These are phyloP conservation scores for Perca flavescens DNA, from an alignment of 2,113 vertebrate genomes.

Conservation along the genomic window DNA sequence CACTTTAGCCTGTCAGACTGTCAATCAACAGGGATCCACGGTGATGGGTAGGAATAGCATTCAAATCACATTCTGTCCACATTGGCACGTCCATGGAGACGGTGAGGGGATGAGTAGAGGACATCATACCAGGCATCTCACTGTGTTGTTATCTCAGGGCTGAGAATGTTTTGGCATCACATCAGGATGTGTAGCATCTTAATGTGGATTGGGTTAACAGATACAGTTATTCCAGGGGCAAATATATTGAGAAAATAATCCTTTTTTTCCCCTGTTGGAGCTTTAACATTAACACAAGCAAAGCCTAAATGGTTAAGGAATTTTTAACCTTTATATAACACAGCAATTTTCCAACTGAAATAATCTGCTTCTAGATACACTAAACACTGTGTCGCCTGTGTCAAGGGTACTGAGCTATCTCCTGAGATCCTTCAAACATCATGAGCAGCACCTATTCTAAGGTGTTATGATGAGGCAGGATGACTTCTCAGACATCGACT, in stretches of 20 bases:
- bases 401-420: slow-evolving; percentile 61
- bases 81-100: slow-evolving; percentile 37
- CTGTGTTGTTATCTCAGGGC: slow-evolving; percentile 50
- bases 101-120: slow-evolving; percentile 64
- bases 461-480: slow-evolving; percentile 73
- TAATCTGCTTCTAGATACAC: slow-evolving; percentile 44
- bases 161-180: slow-evolving; percentile 32
- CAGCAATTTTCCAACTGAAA: slow-evolving; percentile 47
- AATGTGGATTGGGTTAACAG: slow-evolving; percentile 56
- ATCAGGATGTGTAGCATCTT: slow-evolving; percentile 45
- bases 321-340: slow-evolving; percentile 51
- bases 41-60: slow-evolving; percentile 71
- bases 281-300: slow-evolving; percentile 20
- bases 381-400: slow-evolving; percentile 32
- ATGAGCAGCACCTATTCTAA: slow-evolving; percentile 69
- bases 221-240: slow-evolving; percentile 50
- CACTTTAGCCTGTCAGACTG: slow-evolving; percentile 81
- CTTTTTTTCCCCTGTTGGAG: slow-evolving; percentile 30
- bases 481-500: slow-evolving; percentile 53
- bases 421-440: slow-evolving; percentile 68
- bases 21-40: slow-evolving; percentile 72
- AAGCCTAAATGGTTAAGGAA: slow-evolving; percentile 25
- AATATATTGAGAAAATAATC: slow-evolving; percentile 55
- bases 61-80: slow-evolving; percentile 58
- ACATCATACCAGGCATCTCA: slow-evolving; percentile 68